phyloP scores from a whole-genome alignment of 2,888 invertebrate species.

The Xestia rhomboidea region DNA sequence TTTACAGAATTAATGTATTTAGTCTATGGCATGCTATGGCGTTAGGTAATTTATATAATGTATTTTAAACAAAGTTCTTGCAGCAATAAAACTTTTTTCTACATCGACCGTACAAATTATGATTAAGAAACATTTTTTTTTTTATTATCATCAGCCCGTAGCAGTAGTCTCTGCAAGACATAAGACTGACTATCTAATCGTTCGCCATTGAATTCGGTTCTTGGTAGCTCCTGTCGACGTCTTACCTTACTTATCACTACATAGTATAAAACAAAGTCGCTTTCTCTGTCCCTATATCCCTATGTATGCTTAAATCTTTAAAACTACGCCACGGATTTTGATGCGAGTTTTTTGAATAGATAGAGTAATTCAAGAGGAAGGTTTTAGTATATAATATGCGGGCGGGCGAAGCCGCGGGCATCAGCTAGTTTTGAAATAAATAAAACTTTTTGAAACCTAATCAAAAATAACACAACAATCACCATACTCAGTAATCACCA shows the following conservation, averaged over 20 bases:
- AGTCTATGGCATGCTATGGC: not conserved
- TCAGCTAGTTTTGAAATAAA: not conserved
- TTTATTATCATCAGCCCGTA: not conserved
- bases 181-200: not conserved
- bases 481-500: conserved; percentile 48
- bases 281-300: no score
- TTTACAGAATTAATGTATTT: not conserved
- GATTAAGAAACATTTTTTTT: no score
- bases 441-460: not conserved
- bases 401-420: no score
- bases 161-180: not conserved
- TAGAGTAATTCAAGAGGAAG: no score
- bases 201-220: not conserved
- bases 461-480: conserved; percentile 16
- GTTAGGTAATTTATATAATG: not conserved
- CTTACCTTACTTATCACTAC: not conserved
- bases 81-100: not conserved
- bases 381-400: no score
- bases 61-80: not conserved
- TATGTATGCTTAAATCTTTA: no score
- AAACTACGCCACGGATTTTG: no score
- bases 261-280: no score
- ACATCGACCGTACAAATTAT: not conserved
- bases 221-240: not conserved
- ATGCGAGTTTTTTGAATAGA: no score